phyloP scores from a whole-genome alignment of 1,140 invertebrate species.

The Calosoma granatense region DNA sequence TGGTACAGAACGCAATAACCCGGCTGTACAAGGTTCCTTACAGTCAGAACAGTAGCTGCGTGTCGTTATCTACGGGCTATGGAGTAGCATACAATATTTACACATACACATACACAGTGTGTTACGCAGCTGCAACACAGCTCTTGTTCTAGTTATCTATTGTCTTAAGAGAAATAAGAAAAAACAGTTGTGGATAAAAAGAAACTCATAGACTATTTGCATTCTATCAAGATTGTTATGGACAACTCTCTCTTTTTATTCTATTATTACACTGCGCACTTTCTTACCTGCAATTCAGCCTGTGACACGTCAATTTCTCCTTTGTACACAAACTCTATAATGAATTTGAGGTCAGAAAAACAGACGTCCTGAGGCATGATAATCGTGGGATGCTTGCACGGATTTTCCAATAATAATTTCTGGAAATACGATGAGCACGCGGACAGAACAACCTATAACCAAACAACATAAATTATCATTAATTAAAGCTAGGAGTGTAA shows the following conservation, averaged over 20 bases:
- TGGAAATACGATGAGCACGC: conserved; percentile 65
- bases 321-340: conserved; percentile 73
- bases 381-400: conserved; percentile 63
- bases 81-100: no score
- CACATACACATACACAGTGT: no score
- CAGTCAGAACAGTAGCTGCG: no score
- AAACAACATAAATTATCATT: conserved; percentile 25
- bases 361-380: conserved; percentile 71
- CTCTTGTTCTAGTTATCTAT: no score
- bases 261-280: background rate
- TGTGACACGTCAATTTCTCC: conserved; percentile 72
- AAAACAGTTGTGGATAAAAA: background rate
- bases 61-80: no score
- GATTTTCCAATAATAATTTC: conserved; percentile 57
- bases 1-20: no score
- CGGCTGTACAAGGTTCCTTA: no score
- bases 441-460: conserved; percentile 58
- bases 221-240: background rate
- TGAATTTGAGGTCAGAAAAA: conserved; percentile 67
- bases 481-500: no score
- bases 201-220: no score
- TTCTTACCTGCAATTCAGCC: conserved; percentile 58
- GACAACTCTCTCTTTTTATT: conserved; percentile 5
- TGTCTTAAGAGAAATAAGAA: conserved; percentile 10
- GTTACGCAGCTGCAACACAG: no score